These are phyloP conservation scores for Mycteria americana DNA, from an alignment of 2,797 vertebrate genomes.

Conservation along the genomic window DNA sequence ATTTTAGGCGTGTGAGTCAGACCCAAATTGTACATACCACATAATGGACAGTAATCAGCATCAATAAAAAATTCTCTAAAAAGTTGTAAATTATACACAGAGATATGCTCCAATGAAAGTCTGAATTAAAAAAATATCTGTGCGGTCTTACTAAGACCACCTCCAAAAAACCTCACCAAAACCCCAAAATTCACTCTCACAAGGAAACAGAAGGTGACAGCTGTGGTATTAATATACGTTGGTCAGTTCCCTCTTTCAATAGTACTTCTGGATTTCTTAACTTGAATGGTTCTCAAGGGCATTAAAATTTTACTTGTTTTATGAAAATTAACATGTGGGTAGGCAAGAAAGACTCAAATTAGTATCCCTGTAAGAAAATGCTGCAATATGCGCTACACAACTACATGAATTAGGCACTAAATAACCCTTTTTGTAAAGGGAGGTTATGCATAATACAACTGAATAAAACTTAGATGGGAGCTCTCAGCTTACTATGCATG, in stretches of 20 bases:
- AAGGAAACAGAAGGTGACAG: neutral
- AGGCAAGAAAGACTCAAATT: neutral
- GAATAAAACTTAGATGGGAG: neutral
- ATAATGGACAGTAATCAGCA: neutral
- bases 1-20: neutral
- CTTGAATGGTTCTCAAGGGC: neutral
- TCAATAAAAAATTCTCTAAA: neutral
- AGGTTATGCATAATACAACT: neutral
- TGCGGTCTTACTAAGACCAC: neutral
- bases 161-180: neutral
- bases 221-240: neutral
- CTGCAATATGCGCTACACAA: neutral
- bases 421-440: neutral
- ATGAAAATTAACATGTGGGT: neutral
- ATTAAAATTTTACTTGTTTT: neutral
- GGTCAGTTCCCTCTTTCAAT: neutral
- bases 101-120: neutral
- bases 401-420: neutral
- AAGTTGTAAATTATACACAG: neutral
- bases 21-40: neutral
- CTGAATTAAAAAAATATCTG: neutral
- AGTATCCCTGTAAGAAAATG: neutral
- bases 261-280: neutral
- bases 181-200: neutral
- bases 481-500: neutral